Conservation (phyloP, 2,888 invertebrate species). For the Drosophila lacicola region DNA sequence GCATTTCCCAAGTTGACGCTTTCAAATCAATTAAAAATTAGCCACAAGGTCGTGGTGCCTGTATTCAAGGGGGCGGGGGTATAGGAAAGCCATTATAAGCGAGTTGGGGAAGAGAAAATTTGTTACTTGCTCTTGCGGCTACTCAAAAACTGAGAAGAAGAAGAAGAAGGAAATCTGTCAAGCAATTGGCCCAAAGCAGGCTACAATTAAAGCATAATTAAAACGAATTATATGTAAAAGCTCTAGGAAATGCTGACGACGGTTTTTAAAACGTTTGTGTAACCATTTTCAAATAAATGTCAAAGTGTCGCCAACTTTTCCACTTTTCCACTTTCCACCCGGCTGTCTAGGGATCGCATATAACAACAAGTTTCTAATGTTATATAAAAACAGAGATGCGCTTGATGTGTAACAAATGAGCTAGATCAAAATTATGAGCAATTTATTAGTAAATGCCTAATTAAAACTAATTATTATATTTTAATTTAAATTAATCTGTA, state of each 20-base stretch:
- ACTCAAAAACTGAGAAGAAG: neutral
- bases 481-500: no score
- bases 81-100: neutral
- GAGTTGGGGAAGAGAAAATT: slow-evolving; percentile 56
- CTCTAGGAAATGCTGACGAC: slow-evolving; percentile 11
- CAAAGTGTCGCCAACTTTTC: slow-evolving; percentile 32
- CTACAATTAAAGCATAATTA: slow-evolving; percentile 56
- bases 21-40: slow-evolving; percentile 9
- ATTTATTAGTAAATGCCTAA: no score
- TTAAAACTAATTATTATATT: neutral
- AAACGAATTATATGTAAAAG: slow-evolving; percentile 49
- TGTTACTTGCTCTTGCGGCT: slow-evolving; percentile 49
- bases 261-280: slow-evolving; percentile 3
- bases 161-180: slow-evolving; percentile 14
- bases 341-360: slow-evolving; percentile 8
- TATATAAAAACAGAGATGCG: slow-evolving; percentile 7
- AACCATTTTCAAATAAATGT: slow-evolving; percentile 53
- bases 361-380: slow-evolving; percentile 1
- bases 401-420: neutral
- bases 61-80: no score
- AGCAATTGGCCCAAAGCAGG: slow-evolving; percentile 45
- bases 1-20: neutral
- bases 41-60: neutral
- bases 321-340: neutral
- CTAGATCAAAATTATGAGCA: neutral